Conservation (phyloP, 2,113 vertebrate species). For the Solea senegalensis region DNA sequence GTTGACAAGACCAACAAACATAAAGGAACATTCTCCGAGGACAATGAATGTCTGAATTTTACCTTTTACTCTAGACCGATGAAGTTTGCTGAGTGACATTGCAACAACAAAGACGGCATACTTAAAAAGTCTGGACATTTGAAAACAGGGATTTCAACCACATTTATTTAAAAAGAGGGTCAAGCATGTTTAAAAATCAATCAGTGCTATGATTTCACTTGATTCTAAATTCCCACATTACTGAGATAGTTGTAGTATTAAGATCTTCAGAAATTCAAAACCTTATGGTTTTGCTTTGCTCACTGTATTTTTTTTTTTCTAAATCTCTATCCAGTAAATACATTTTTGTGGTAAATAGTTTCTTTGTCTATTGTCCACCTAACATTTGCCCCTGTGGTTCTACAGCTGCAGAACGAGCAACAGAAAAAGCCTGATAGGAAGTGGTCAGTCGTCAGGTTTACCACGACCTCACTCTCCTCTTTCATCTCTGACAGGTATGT, state of each 20-base stretch:
- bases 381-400: slow-evolving; percentile 55
- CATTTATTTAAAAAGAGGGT: neutral
- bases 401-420: slow-evolving; percentile 95
- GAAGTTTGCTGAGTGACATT: too few relatives aligned
- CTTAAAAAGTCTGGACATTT: neutral
- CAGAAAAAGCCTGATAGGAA: slow-evolving; percentile 96
- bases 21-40: neutral
- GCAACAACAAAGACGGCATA: neutral
- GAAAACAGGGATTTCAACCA: neutral
- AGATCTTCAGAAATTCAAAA: neutral
- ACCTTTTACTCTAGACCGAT: neutral
- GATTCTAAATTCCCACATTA: too few relatives aligned
- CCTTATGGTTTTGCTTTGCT: neutral
- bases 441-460: slow-evolving; percentile 90
- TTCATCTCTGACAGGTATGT: slow-evolving; percentile 92
- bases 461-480: slow-evolving; percentile 95
- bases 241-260: neutral
- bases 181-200: neutral
- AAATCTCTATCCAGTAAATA: neutral
- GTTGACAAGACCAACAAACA: slow-evolving; percentile 15
- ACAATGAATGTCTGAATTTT: neutral
- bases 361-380: slow-evolving; percentile 10
- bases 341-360: neutral
- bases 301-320: too few relatives aligned
- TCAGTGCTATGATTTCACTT: neutral